Percentiles rank a stretch among this genome's conserved stretches.
Conservation (phyloP, 2,888 invertebrate species). For the Rhyacophila evoluta region DNA sequence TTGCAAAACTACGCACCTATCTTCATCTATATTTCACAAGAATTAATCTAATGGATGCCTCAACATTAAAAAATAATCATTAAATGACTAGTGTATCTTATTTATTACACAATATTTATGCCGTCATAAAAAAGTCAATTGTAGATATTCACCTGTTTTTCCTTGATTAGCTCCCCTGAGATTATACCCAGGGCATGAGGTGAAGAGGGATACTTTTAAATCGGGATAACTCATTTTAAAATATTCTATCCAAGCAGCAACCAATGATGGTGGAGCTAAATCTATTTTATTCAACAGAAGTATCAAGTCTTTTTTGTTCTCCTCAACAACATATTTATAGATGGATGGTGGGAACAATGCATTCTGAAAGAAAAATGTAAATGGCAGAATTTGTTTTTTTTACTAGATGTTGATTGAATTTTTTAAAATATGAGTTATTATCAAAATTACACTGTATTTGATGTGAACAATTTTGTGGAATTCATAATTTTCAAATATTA, state of each 20-base stretch:
- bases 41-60: too few species aligned
- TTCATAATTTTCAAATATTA: too few species aligned
- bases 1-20: too few species aligned
- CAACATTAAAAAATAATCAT: too few species aligned
- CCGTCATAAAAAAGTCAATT: too few species aligned
- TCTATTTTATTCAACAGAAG: conserved; percentile 94
- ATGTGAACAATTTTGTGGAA: too few species aligned
- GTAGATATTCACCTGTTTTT: conserved; percentile 43
- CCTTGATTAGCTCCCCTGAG: conserved; percentile 37
- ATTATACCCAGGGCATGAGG: conserved; percentile 84
- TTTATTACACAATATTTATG: too few species aligned
- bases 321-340: conserved; percentile 81
- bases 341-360: conserved; percentile 92
- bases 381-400: background rate
- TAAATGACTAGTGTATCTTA: too few species aligned
- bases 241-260: conserved; percentile 90
- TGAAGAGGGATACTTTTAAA: conserved; percentile 84
- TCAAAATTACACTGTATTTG: too few species aligned
- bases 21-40: too few species aligned
- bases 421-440: too few species aligned
- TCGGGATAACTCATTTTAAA: conserved; percentile 78
- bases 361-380: conserved; percentile 63
- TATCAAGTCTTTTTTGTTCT: conserved; percentile 85
- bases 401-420: too few species aligned
- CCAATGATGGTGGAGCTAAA: conserved; percentile 82